Conservation (phyloP, 2,113 vertebrate genomes). For the Athene noctua region DNA sequence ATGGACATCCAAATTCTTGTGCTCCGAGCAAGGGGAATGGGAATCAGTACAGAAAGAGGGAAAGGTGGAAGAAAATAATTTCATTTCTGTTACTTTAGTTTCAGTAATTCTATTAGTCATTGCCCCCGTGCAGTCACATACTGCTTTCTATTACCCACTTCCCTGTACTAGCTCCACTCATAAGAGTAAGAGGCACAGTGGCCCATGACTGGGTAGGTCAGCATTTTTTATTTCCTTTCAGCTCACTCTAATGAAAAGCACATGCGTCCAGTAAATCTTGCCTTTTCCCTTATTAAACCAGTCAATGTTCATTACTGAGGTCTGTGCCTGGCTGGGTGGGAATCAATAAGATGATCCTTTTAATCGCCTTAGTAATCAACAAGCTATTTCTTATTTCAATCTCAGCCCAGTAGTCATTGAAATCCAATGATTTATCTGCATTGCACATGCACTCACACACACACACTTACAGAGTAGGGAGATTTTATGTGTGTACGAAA, state of each 20-base stretch:
- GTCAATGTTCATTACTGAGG: constrained; percentile 77
- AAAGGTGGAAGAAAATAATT: constrained; percentile 3
- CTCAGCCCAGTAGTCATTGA: constrained; percentile 47
- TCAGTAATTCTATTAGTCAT: constrained; percentile 42
- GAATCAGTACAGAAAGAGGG: neutral
- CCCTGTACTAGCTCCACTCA: constrained; percentile 23
- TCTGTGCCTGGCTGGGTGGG: constrained; percentile 70
- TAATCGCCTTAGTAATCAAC: constrained; percentile 77
- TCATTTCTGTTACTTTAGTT: constrained; percentile 17
- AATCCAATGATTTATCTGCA: constrained; percentile 59
- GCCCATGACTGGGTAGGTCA: constrained; percentile 79
- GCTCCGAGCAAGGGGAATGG: neutral
- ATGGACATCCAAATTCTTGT: neutral
- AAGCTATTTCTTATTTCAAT: constrained; percentile 72
- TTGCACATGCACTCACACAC: constrained; percentile 17
- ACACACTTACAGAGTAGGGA: neutral
- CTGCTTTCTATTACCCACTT: constrained; percentile 36
- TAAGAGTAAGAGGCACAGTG: constrained; percentile 66
- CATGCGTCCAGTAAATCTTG: constrained; percentile 77
- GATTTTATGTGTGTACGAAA: neutral
- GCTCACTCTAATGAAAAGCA: constrained; percentile 84
- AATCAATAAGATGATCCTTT: constrained; percentile 77
- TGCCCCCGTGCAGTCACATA: constrained; percentile 10
- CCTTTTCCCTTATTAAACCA: constrained; percentile 74
- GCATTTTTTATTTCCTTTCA: constrained; percentile 82